These are phyloP conservation scores for Ataeniobius toweri DNA, from an alignment of 2,797 vertebrate genomes.

Conservation along the genomic window DNA sequence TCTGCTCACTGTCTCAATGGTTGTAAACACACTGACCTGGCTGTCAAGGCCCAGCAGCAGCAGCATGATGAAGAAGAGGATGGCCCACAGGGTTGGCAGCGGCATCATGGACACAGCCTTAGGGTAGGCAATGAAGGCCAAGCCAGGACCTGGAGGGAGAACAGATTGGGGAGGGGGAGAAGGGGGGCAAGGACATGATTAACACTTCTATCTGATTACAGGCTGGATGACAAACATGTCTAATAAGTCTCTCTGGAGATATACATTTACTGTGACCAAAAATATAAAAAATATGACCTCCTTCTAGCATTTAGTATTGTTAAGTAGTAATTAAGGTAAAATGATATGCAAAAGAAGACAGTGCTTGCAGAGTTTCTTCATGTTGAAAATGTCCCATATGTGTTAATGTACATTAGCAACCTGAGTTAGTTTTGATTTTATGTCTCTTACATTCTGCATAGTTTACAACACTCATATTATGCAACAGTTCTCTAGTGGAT, in stretches of 20 bases:
- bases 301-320: slow-evolving; percentile 8
- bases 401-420: slow-evolving; percentile 31
- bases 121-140: slow-evolving; percentile 98
- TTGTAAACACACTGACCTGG: slow-evolving; percentile 85
- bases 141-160: slow-evolving; percentile 89
- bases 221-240: slow-evolving; percentile 47
- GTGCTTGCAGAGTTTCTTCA: slow-evolving; percentile 10
- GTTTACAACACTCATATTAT: neutral
- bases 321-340: neutral
- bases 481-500: neutral
- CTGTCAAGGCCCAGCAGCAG: slow-evolving; percentile 99
- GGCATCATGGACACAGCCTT: slow-evolving; percentile 99
- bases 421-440: slow-evolving; percentile 16
- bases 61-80: slow-evolving; percentile 99
- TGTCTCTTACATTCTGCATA: neutral
- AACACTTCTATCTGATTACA: slow-evolving; percentile 62
- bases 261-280: slow-evolving; percentile 3
- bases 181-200: slow-evolving; percentile 61
- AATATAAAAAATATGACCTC: neutral
- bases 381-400: slow-evolving; percentile 12
- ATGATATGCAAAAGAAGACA: neutral
- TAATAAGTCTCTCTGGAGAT: slow-evolving; percentile 14
- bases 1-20: slow-evolving; percentile 16
- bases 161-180: slow-evolving; percentile 69
- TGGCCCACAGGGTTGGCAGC: slow-evolving; percentile 95